phyloP scores from a whole-genome alignment of 2,888 invertebrate genomes.

The Drosophila seclusa region DNA sequence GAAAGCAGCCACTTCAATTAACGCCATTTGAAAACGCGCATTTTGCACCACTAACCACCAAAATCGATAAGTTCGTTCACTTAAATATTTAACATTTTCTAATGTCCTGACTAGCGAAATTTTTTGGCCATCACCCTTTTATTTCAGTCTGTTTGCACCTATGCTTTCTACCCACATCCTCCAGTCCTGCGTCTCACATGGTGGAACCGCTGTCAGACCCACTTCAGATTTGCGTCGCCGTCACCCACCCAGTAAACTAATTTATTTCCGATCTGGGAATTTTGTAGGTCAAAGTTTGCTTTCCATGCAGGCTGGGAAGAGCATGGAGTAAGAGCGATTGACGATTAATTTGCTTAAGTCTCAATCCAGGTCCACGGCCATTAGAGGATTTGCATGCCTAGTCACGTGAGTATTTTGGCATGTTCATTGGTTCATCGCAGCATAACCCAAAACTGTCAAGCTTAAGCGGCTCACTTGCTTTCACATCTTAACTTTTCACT shows the following conservation, averaged over 20 bases:
- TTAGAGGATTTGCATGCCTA: constrained; percentile 64
- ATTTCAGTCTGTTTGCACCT: no score
- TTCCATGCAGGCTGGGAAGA: not conserved
- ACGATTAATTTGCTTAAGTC: constrained; percentile 76
- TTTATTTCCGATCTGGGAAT: constrained; percentile 76
- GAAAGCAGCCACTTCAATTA: constrained; percentile 74
- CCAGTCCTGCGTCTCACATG: not conserved
- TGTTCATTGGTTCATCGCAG: constrained; percentile 70
- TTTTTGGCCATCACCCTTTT: constrained; percentile 5
- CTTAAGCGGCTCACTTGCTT: constrained; percentile 62
- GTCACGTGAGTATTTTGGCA: constrained; percentile 57
- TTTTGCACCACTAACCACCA: constrained; percentile 16
- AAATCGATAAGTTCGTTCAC: constrained; percentile 66
- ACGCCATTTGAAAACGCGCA: constrained; percentile 58
- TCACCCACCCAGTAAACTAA: constrained; percentile 73
- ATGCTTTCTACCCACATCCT: not conserved
- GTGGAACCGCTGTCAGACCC: constrained; percentile 71
- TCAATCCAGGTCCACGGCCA: constrained; percentile 48
- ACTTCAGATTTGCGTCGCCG: constrained; percentile 74
- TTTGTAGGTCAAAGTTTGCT: constrained; percentile 49
- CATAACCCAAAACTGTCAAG: constrained; percentile 76
- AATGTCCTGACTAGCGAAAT: constrained; percentile 29
- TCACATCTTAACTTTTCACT: constrained; percentile 1
- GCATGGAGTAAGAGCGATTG: constrained; percentile 29
- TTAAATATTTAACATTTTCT: constrained; percentile 66